These are phyloP conservation scores for Ceratosolen fusciceps DNA, from an alignment of 1,140 invertebrate species.

Conservation along the genomic window DNA sequence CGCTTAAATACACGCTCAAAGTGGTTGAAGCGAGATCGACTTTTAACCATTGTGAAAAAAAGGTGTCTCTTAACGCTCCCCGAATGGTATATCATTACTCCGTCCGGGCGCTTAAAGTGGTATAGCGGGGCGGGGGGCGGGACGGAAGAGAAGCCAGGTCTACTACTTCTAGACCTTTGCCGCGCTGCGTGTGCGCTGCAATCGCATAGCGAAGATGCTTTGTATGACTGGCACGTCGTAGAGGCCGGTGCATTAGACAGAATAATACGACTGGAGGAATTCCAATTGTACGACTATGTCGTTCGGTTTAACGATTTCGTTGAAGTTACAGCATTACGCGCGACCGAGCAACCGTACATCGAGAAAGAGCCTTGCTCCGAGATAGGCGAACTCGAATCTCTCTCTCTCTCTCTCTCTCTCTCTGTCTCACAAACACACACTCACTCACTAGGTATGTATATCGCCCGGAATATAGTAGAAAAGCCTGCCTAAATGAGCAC, in stretches of 20 bases:
- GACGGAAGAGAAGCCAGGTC: neutral
- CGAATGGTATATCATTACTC: slow-evolving; percentile 26
- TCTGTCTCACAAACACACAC: too few species aligned
- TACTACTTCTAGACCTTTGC: neutral
- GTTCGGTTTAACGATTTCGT: slow-evolving; percentile 56
- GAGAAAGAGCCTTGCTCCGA: slow-evolving; percentile 9
- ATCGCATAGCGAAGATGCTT: slow-evolving; percentile 10
- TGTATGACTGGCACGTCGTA: slow-evolving; percentile 35
- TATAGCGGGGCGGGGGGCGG: neutral
- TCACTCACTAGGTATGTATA: too few species aligned
- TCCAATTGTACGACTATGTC: slow-evolving; percentile 55
- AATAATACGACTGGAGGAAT: slow-evolving; percentile 54
- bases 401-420: too few species aligned
- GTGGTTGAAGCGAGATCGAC: slow-evolving; percentile 36
- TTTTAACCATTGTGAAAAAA: slow-evolving; percentile 32
- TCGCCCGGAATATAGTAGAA: neutral
- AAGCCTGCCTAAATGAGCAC: neutral
- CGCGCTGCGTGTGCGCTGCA: neutral
- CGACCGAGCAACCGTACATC: neutral
- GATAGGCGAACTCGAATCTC: too few species aligned
- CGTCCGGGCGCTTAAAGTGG: neutral
- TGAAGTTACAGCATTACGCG: slow-evolving; percentile 41
- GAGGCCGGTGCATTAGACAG: slow-evolving; percentile 50
- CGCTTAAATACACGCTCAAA: slow-evolving; percentile 18
- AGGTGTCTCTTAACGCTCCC: slow-evolving; percentile 37